phyloP scores from a whole-genome alignment of 1,140 invertebrate genomes.

The Alviniconcha marisindica region DNA sequence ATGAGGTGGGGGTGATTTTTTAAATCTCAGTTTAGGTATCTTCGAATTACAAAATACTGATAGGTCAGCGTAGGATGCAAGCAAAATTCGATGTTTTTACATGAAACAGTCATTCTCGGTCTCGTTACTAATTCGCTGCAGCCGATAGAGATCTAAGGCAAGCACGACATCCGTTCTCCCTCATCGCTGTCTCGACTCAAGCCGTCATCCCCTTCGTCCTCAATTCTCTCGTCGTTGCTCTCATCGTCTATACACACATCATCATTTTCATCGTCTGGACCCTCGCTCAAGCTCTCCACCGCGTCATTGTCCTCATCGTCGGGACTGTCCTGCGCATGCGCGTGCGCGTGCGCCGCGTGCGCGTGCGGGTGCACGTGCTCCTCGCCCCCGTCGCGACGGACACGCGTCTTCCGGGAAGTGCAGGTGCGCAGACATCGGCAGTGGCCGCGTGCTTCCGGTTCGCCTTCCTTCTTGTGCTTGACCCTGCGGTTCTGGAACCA shows the following conservation, averaged over 20 bases:
- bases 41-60: too few relatives aligned
- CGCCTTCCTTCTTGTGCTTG: slow-evolving; percentile 90
- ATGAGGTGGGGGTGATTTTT: too few relatives aligned
- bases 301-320: background rate
- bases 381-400: background rate
- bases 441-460: slow-evolving; percentile 71
- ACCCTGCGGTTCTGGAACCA: slow-evolving; percentile 86
- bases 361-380: background rate
- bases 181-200: background rate
- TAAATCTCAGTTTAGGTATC: too few relatives aligned
- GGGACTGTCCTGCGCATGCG: slow-evolving; percentile 15
- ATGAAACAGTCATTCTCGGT: too few relatives aligned
- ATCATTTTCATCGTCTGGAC: background rate
- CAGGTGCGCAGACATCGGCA: slow-evolving; percentile 78
- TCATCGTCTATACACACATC: slow-evolving; percentile 14
- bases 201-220: background rate
- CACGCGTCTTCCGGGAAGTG: slow-evolving; percentile 39
- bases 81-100: too few relatives aligned
- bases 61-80: too few relatives aligned
- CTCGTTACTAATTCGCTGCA: too few relatives aligned
- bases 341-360: background rate
- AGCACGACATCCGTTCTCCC: background rate
- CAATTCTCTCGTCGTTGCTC: background rate
- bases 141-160: too few relatives aligned
- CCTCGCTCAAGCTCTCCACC: background rate